These are phyloP conservation scores for Sepiola atlantica DNA, from an alignment of 2,888 invertebrate genomes.

Conservation along the genomic window DNA sequence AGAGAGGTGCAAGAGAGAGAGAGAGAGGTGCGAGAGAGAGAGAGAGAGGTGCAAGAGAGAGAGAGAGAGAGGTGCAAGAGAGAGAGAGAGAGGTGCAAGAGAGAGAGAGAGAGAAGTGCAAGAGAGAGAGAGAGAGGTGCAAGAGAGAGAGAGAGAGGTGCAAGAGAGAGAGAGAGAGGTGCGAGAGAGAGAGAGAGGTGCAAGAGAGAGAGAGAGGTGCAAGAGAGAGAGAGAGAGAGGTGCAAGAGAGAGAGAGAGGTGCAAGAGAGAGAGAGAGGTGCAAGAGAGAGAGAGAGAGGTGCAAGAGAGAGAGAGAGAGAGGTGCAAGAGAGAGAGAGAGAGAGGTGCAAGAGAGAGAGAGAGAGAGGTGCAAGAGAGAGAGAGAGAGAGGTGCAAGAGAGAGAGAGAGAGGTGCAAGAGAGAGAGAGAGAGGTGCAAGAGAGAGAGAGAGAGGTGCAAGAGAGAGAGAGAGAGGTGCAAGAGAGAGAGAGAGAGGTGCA, in stretches of 20 bases:
- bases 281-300: background rate
- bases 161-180: no score
- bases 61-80: background rate
- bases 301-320: background rate
- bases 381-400: background rate
- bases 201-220: no score
- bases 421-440: background rate
- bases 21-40: background rate
- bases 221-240: background rate
- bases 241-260: background rate
- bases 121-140: background rate
- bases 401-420: background rate
- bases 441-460: background rate
- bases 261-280: no score
- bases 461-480: background rate
- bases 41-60: slow-evolving; percentile 8
- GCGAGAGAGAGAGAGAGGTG: background rate
- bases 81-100: background rate
- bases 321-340: slow-evolving; percentile 11
- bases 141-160: background rate
- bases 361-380: slow-evolving; percentile 8
- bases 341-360: background rate
- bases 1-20: no score
- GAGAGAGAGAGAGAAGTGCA: background rate
- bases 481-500: background rate